Evolutionary conservation across 2,797 vertebrate genomes (phyloP), one percentile per base, ranked within the genome.

Genomic region (Ataeniobius toweri): DNA sequence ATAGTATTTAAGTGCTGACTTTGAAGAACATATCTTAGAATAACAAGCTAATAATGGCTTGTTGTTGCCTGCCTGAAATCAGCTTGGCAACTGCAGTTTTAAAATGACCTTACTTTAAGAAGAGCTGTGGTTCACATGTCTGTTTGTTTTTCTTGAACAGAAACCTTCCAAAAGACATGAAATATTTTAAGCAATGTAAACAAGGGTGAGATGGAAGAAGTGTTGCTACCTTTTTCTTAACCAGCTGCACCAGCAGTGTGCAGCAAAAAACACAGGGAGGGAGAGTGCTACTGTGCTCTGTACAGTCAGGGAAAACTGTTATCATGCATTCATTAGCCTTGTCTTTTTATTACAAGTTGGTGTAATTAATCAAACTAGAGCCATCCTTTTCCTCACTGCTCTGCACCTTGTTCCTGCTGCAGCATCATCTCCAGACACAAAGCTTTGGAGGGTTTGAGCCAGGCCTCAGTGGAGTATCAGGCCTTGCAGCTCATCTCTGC

Each of bases 371-470:
- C 50, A 18, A 26, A 46, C 10, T 46, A 6, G 22, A 46, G 24
- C 41, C 67, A 69, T 3, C 65, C 7, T 73, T 46, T 51, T 41
- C 59, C 22, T 26, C 12, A 18, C 39, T n/a, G 18, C 24, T 44
- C 16, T 41, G 55, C 71, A 51, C 48, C 50, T 39, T 24, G 13
- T 1, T 75, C 48, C 26, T 22, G 5, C 80, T 82, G 74, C 94
- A 99, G 98, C 88, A 98, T 99, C 85, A 80, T 96, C 75, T 90
- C 95, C 65, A 97, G 96, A 91, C 98, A 99, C 94, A 97, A 97
- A 90, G 96, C 95, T 28, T 89, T 99, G 75, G 97, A 98, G 83
- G 98, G 97, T 8, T 79, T 95, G 78, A 96, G 95, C 87, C 97
- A 96, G 86, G 95, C 94, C 48, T 97, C 97, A 0, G 97, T 97